Base-by-base conservation (phyloP, 2,797 vertebrate genomes). In the Arnoldichthys spilopterus region DNA sequence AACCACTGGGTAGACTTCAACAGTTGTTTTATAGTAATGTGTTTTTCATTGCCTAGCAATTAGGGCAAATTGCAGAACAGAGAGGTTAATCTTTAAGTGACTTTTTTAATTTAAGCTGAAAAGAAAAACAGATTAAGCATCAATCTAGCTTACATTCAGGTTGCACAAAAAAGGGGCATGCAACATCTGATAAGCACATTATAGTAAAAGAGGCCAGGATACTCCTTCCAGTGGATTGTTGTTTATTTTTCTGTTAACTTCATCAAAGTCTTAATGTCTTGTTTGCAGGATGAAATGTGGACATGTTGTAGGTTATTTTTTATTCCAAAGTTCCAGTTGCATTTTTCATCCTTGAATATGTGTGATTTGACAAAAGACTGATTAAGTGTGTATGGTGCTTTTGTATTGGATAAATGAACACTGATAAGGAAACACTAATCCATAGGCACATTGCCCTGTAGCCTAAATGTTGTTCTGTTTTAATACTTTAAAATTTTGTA, bases 121-220 rank as follows among this genome's bases (percentile, higher is more conserved):
- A 45, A 53, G 24, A 61, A 30, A 24, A 30, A 16, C 26, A 61
- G 28, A 2, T 63, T 34, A 34, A 0, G 18, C 61, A 63, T 63
- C 30, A 63, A 37, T 34, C 18, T 11, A 34, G 62, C 62, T 37
- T 13, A 12, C 22, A 64, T 64, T 40, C 62, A 76, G 3, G 71
- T 58, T 62, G 28, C 22, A 32, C 58, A 22, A 72, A 67, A 75
- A 64, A 28, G 56, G 22, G 18, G 53, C 64, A 69, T 56, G 45
- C 67, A 74, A 53, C 81, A 82, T 85, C 75, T 86, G 76, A 83
- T 59, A 82, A 81, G 81, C 67, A 56, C 81, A 85, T 86, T 81
- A 82, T 40, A n/a, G 20, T 20, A 40, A 72, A 20, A 51, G 30
- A 32, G 63, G 84, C 83, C 87, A 86, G 82, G 77, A 75, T 58